phyloP scores from a whole-genome alignment of 2,113 vertebrate genomes.

The Machaerirhynchus nigripectus region DNA sequence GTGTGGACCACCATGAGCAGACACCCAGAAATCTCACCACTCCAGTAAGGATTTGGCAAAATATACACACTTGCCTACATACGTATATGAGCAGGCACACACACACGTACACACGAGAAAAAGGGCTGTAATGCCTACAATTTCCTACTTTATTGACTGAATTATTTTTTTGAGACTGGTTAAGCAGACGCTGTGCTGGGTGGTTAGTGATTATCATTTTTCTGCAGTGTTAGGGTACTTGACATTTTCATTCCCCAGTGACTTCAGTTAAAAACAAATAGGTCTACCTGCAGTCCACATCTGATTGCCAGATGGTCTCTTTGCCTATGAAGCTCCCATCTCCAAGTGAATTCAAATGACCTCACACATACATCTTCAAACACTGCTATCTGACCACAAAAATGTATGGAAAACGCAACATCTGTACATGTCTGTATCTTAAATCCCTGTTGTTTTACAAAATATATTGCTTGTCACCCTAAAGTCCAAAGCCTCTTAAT shows the following conservation, averaged over 20 bases:
- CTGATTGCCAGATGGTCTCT: slow-evolving; percentile 69
- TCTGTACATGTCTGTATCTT: slow-evolving; percentile 59
- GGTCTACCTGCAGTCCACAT: slow-evolving; percentile 69
- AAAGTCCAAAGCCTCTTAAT: slow-evolving; percentile 36
- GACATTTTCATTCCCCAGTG: slow-evolving; percentile 65
- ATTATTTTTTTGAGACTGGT: slow-evolving; percentile 1
- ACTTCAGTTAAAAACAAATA: slow-evolving; percentile 47
- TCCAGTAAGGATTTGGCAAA: slow-evolving; percentile 35
- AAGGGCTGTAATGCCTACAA: slow-evolving; percentile 1
- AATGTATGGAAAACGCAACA: slow-evolving; percentile 57
- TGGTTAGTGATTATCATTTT: slow-evolving; percentile 69
- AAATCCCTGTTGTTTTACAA: slow-evolving; percentile 63
- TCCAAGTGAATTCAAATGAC: slow-evolving; percentile 64
- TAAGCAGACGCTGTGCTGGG: slow-evolving; percentile 7
- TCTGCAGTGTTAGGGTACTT: slow-evolving; percentile 60
- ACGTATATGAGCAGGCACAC: rapidly evolving
- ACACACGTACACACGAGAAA: not conserved
- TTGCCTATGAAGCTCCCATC: slow-evolving; percentile 36
- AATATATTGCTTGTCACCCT: slow-evolving; percentile 65
- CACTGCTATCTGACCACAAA: slow-evolving; percentile 68
- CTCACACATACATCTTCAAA: slow-evolving; percentile 72
- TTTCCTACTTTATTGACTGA: slow-evolving; percentile 20
- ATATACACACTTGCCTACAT: not conserved
- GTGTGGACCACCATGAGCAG: slow-evolving; percentile 40
- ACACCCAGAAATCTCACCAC: slow-evolving; percentile 25